Evolutionary conservation across 35 echinoderm and acorn worm species (phyloP).

Genomic region (Heliocidaris tuberculata): DNA sequence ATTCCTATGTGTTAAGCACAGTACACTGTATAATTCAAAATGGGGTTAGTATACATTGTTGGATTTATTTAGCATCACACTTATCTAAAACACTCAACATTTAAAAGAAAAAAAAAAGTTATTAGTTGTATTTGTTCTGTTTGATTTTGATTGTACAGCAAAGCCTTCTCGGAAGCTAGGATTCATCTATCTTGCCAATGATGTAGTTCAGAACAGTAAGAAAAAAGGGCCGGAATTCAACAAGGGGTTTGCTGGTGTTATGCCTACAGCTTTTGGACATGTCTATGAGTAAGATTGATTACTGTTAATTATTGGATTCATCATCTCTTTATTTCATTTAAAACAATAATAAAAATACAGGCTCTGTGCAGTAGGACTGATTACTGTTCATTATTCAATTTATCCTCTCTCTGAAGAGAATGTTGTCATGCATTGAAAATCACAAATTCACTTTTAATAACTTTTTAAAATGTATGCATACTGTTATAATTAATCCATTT

Average conservation of each 20-base stretch:
- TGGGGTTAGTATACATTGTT: too few relatives aligned
- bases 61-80: too few relatives aligned
- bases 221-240: conserved; percentile 94
- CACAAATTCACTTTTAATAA: too few relatives aligned
- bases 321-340: neutral
- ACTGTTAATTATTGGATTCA: neutral
- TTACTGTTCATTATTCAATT: too few relatives aligned
- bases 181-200: conserved; percentile 96
- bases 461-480: too few relatives aligned
- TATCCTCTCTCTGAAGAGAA: neutral
- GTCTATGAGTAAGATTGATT: conserved; percentile 66
- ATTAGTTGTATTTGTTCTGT: neutral
- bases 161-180: conserved; percentile 79
- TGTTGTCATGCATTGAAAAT: too few relatives aligned
- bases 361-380: too few relatives aligned
- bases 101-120: too few relatives aligned
- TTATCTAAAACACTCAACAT: too few relatives aligned
- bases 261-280: conserved; percentile 81
- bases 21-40: too few relatives aligned
- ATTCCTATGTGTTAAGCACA: too few relatives aligned
- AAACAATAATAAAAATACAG: neutral
- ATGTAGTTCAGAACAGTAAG: conserved; percentile 98
- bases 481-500: too few relatives aligned
- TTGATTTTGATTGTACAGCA: conserved; percentile 53
- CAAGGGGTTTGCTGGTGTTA: conserved; percentile 69